Conservation (phyloP, 2,113 vertebrate genomes). For the Empidonax traillii region DNA sequence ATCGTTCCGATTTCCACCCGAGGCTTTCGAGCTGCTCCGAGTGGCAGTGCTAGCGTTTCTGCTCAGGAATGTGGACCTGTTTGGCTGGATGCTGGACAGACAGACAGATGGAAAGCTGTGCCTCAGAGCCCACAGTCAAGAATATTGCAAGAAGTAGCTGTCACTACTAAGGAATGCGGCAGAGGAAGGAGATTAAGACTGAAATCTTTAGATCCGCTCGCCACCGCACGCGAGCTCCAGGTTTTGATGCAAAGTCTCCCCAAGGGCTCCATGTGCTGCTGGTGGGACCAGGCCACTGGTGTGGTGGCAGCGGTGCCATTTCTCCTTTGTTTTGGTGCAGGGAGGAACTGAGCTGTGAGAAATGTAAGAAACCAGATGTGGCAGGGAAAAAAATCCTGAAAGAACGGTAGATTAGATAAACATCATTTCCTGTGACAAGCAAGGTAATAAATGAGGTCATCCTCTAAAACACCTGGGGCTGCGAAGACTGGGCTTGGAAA, state of each 20-base stretch:
- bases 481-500: not conserved
- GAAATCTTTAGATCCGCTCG: not conserved
- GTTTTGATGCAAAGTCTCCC: not conserved
- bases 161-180: conserved; percentile 34
- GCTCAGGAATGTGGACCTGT: conserved; percentile 46
- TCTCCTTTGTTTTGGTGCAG: not conserved
- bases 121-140: conserved; percentile 14
- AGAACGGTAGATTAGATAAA: conserved; percentile 50
- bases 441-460: conserved; percentile 54
- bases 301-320: not conserved
- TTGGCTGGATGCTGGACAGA: conserved; percentile 28
- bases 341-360: not conserved
- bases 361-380: not conserved
- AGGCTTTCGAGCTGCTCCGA: not conserved
- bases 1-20: not conserved
- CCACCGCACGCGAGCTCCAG: not conserved
- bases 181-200: not conserved
- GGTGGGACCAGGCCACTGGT: not conserved
- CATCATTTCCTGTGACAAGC: conserved; percentile 52
- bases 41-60: not conserved
- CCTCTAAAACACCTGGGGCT: conserved; percentile 41
- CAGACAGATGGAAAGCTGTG: conserved; percentile 22
- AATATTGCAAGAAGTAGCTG: not conserved
- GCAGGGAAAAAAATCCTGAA: not conserved
- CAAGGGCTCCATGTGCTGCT: accelerated